Conservation (phyloP, 2,113 vertebrate species). For the Myrmecophaga tridactyla region DNA sequence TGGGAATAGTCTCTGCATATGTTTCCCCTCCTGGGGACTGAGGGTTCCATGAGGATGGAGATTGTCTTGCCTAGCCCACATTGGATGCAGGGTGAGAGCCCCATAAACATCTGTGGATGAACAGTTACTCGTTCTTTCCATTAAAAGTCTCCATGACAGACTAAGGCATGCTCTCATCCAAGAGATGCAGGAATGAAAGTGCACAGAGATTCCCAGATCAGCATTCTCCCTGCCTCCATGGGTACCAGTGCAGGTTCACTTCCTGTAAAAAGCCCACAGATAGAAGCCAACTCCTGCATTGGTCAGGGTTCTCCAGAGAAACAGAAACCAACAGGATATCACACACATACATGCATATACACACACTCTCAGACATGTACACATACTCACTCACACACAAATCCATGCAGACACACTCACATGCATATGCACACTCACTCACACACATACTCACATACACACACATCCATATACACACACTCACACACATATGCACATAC, state of each 20-base stretch:
- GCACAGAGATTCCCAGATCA: fast-evolving
- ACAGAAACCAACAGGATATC: too few relatives aligned
- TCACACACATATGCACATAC: too few relatives aligned
- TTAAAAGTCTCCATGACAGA: fast-evolving
- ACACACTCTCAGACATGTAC: too few relatives aligned
- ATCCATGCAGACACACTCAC: too few relatives aligned
- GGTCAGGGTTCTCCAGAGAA: too few relatives aligned
- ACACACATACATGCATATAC: too few relatives aligned
- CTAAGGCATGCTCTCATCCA: fast-evolving
- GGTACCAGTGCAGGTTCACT: neutral
- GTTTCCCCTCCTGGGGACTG: too few relatives aligned
- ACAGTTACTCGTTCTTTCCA: fast-evolving
- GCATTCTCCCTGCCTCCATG: neutral
- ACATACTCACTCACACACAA: too few relatives aligned
- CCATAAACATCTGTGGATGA: neutral
- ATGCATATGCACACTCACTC: too few relatives aligned
- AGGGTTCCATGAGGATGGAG: neutral
- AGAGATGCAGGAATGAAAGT: neutral
- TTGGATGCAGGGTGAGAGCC: fast-evolving
- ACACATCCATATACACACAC: too few relatives aligned
- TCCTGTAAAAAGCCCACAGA: neutral
- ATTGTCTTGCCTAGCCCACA: fast-evolving
- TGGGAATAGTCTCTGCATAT: too few relatives aligned
- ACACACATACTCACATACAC: too few relatives aligned
- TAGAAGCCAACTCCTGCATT: neutral